Evolutionary conservation across 2,113 vertebrate genomes (phyloP), one percentile per base, ranked within the genome.

Genomic region (Geococcyx californianus): DNA sequence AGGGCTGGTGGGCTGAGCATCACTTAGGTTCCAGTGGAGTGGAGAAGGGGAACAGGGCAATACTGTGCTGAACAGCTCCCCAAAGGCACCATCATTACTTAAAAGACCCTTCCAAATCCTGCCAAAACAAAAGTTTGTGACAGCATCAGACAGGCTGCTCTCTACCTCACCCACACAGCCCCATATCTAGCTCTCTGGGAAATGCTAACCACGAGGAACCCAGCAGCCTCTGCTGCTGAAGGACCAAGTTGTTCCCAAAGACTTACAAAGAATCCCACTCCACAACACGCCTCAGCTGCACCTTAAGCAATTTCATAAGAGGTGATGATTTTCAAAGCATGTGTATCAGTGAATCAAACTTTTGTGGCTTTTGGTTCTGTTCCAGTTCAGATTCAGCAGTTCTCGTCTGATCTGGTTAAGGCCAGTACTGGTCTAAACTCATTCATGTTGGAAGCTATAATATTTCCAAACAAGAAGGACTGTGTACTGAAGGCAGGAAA

Each of bases 381-480:
- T 94, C 74, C 83, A 85, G 60, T 52, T 95, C 63, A 77, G 40
- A 45, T 80, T 90, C 95, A 95, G 70, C 78, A 90, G 31, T 67
- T 85, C 58, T 63, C 82, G 83, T 67, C 38, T 59, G 55, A 94
- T 90, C 28, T 2, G 4, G 56, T 79, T 60, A 84, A 78, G 55
- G 77, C 11, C 13, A 20, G 91, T 4, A 92, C 70, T 9, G 4
- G 34, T 73, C 63, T 83, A 45, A 70, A 93, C 44, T 31, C 13
- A 73, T 68, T 64, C 75, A 19, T 16, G 25, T 31, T 91, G 67
- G 40, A 93, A 94, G 70, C 17, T 78, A 24, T 3, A 3, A 34
- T 24, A 69, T 85, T 83, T 93, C 85, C 67, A 90, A 66, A 88
- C 36, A 92, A 73, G 74, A 90, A 88, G 17, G 33, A 58, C 80